These are phyloP conservation scores for Dryadula phaetusa DNA, from an alignment of 2,888 invertebrate genomes.

Conservation along the genomic window DNA sequence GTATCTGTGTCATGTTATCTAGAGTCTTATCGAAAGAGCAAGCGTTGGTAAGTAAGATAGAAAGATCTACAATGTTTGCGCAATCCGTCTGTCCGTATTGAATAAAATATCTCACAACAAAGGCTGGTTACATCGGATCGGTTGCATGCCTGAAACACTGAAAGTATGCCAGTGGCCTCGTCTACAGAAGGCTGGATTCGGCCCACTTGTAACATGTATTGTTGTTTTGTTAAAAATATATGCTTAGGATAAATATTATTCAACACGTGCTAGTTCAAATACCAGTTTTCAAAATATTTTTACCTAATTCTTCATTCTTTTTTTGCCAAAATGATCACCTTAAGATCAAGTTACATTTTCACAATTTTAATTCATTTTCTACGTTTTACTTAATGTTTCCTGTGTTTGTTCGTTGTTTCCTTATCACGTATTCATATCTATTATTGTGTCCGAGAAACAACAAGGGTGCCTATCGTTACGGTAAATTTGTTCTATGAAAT, in stretches of 20 bases:
- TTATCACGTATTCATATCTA: too few relatives aligned
- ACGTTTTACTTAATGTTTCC: too few relatives aligned
- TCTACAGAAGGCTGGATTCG: conserved; percentile 50
- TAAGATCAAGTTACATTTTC: too few relatives aligned
- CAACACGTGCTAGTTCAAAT: neutral
- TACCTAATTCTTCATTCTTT: too few relatives aligned
- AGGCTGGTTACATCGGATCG: conserved; percentile 45
- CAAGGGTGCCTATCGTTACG: too few relatives aligned
- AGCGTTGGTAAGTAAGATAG: neutral
- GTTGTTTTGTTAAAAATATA: neutral
- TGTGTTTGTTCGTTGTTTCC: too few relatives aligned
- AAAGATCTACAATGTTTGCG: conserved; percentile 21
- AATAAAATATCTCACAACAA: conserved; percentile 37
- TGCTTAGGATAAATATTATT: neutral
- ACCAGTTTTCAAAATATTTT: too few relatives aligned
- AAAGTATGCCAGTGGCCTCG: conserved; percentile 66
- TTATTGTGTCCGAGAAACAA: too few relatives aligned
- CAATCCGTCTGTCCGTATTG: conserved; percentile 29
- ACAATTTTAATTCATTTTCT: too few relatives aligned
- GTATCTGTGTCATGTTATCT: conserved; percentile 23
- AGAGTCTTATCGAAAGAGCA: neutral
- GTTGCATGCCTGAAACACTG: conserved; percentile 60
- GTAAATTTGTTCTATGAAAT: too few relatives aligned
- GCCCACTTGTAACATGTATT: neutral
- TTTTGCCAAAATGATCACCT: too few relatives aligned